Conservation (phyloP, 1,140 invertebrate genomes). For the Calycopis cecrops region DNA sequence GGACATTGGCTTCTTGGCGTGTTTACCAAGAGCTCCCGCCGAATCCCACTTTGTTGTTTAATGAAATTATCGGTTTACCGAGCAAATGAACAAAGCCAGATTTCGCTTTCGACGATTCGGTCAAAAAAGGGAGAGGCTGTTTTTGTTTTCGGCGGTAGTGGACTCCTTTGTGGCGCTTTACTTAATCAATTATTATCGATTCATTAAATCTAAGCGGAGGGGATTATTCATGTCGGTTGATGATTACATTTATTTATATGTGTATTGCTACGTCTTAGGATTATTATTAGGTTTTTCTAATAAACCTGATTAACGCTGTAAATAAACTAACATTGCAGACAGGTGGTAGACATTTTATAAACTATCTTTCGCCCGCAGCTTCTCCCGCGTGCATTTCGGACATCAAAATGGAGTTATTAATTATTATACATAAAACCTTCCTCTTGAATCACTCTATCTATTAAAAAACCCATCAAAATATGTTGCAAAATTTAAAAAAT, state of each 20-base stretch:
- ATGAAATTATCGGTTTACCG: constrained; percentile 75
- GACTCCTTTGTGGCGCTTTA: constrained; percentile 64
- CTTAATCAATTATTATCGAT: constrained; percentile 74
- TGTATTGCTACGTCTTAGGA: no score
- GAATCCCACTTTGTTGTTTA: constrained; percentile 72
- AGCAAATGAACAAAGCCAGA: constrained; percentile 74
- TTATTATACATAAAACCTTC: no score
- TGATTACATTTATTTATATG: constrained; percentile 7
- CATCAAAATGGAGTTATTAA: no score
- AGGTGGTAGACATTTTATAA: no score
- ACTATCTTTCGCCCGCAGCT: no score
- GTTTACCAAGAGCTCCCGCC: constrained; percentile 59
- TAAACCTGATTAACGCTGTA: no score
- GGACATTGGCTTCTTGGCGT: constrained; percentile 71
- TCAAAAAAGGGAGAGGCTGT: constrained; percentile 66
- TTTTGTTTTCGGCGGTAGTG: constrained; percentile 67
- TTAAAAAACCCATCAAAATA: no score
- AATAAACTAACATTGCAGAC: no score
- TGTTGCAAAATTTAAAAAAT: no score
- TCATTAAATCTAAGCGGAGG: constrained; percentile 65
- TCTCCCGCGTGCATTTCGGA: no score
- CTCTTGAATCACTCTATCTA: no score
- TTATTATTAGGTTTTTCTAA: no score
- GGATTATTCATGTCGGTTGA: constrained; percentile 41
- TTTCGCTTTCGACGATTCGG: constrained; percentile 59